Base-by-base conservation (phyloP, 2,888 invertebrate genomes). In the Apotomis capreana region DNA sequence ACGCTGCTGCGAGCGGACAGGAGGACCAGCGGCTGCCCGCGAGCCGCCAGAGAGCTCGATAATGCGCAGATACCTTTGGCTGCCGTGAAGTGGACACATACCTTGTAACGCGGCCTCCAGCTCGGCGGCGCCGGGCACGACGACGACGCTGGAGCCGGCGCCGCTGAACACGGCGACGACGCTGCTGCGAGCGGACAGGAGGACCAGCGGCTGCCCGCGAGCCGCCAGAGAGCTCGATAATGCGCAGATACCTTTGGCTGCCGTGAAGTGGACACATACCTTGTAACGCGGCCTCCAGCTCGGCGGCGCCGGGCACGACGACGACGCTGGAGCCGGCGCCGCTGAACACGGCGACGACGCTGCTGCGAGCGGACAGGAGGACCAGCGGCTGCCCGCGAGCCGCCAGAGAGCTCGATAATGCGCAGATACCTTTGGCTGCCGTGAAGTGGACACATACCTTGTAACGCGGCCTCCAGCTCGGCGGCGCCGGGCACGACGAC, bases 401-500 rank as follows among this genome's bases (percentile, higher is more conserved):
- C 1, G 94, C 94, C 64, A 97, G 94, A 74, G 97, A 96, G 74
- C 94, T 95, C 2, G 97, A 96, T 60, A 97, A 84, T 0, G 96
- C 95, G 37, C 96, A 96, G 76, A 97, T 95, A 59, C 97, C 97
- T 89, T 97, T 96, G 0, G 97, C 97, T 26, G 97, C 97, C 6
- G 26, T 26, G 26, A 26, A 26, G 26, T 26, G n/a, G n/a, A n/a
- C n/a, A n/a, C n/a, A n/a, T n/a, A n/a, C n/a, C n/a, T n/a, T n/a
- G n/a, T 69, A 95, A 81, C 6, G 94, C 89, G 52, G 90, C 84
- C 62, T 96, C 95, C 40, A 96, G 87, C 75, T 96, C 95, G 13
- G 92, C 94, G 61, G 94, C 91, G 0, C 94, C 92, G 0, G 94
- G 88, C 68, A 95, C 95, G 62, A 96, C 94, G 8, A 95, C 94